Conservation (phyloP, 1,140 invertebrate species). For the Phenacoccus solenopsis region DNA sequence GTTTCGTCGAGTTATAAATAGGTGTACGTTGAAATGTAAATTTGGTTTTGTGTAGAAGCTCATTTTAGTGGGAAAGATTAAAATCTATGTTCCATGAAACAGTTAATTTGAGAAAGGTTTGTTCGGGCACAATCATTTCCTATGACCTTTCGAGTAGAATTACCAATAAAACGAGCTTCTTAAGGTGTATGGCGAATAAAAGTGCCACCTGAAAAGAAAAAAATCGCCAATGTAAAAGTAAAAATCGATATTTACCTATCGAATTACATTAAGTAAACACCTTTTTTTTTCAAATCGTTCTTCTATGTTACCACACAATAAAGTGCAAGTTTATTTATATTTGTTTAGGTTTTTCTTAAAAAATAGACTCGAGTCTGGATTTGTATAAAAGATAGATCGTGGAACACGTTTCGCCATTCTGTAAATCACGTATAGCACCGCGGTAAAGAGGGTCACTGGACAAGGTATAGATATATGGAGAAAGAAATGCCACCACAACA, state of each 20-base stretch:
- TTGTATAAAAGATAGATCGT: conserved; percentile 1
- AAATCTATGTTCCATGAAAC: background rate
- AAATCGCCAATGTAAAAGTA: too few relatives aligned
- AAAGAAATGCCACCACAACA: too few relatives aligned
- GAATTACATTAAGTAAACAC: too few relatives aligned
- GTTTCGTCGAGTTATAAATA: background rate
- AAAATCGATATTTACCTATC: too few relatives aligned
- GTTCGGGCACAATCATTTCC: too few relatives aligned
- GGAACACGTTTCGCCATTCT: background rate
- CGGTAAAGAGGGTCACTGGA: background rate
- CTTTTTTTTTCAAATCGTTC: too few relatives aligned
- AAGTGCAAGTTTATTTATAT: background rate
- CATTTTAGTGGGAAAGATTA: background rate
- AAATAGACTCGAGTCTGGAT: background rate
- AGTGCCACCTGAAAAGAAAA: too few relatives aligned
- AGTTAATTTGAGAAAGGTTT: too few relatives aligned
- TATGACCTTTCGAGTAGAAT: too few relatives aligned
- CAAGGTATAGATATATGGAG: background rate
- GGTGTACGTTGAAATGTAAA: background rate
- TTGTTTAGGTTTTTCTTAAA: background rate
- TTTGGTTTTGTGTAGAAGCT: background rate
- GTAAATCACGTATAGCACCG: background rate
- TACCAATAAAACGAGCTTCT: too few relatives aligned
- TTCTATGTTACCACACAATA: too few relatives aligned
- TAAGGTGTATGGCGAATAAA: too few relatives aligned